Evolutionary conservation across 53 echinoderm and acorn worm genomes (phyloP).

Genomic region (Echinometra lucunter): DNA sequence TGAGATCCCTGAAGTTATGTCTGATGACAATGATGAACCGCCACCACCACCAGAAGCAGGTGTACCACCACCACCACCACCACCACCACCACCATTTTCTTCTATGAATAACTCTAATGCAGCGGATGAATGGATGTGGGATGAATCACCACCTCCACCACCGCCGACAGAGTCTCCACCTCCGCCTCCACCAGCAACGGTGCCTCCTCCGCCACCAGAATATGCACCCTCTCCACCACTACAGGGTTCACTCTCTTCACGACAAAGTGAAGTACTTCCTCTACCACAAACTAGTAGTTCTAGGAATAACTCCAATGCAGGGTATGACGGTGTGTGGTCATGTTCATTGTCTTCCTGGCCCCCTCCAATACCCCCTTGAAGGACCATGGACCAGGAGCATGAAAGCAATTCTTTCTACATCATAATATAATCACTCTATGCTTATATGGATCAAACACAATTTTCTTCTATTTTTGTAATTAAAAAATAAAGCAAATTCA

Average conservation of each 20-base stretch:
- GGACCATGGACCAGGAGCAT: too few species aligned
- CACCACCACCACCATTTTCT: not conserved
- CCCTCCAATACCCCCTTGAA: conserved; percentile 15
- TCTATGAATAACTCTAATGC: not conserved
- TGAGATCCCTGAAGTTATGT: not conserved
- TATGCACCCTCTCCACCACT: not conserved
- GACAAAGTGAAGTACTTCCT: not conserved
- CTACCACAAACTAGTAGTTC: not conserved
- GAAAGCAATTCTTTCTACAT: too few species aligned
- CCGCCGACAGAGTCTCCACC: not conserved
- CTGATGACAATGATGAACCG: not conserved
- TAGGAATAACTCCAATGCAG: conserved; percentile 4
- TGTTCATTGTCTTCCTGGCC: conserved; percentile 5
- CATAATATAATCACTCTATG: too few species aligned
- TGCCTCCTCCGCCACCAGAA: not conserved
- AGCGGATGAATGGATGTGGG: not conserved
- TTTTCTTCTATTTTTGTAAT: too few species aligned
- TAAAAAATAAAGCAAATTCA: too few species aligned
- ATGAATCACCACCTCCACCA: not conserved
- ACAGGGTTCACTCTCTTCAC: not conserved
- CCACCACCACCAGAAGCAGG: not conserved
- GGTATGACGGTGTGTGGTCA: not conserved
- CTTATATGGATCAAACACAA: too few species aligned
- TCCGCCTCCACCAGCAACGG: not conserved
- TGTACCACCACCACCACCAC: not conserved